Evolutionary conservation across 2,797 vertebrate genomes (phyloP).

Genomic region (Glossophaga mutica): DNA sequence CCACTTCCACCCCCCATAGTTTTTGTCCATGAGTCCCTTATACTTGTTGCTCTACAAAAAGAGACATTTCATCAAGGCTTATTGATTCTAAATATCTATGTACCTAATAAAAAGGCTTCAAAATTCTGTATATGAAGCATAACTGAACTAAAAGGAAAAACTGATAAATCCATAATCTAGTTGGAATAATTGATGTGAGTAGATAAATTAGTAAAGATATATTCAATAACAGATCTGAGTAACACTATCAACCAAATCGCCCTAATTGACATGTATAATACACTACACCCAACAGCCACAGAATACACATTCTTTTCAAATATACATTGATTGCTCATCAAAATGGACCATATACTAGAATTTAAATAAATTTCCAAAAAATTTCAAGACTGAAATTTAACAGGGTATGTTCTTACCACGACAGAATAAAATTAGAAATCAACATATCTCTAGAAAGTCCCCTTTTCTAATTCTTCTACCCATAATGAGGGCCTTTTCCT

Average conservation of each 20-base stretch:
- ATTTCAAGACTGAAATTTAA: not conserved
- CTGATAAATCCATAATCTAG: not conserved
- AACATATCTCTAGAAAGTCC: not conserved
- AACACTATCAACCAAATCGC: not conserved
- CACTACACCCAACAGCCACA: not conserved
- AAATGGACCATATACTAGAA: not conserved
- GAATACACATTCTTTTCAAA: not conserved
- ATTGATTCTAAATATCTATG: not conserved
- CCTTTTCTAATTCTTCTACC: not conserved
- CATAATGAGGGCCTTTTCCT: conserved; percentile 17
- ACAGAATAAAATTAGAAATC: conserved; percentile 43
- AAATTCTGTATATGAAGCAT: not conserved
- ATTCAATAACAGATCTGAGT: not conserved
- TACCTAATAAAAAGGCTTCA: not conserved
- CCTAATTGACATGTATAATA: not conserved
- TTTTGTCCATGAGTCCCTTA: too few relatives aligned
- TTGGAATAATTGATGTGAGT: not conserved
- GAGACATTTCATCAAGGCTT: not conserved
- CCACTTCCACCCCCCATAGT: too few relatives aligned
- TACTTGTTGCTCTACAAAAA: too few relatives aligned
- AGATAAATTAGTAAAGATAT: not conserved
- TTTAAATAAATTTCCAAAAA: not conserved
- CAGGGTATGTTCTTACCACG: not conserved
- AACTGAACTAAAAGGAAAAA: not conserved
- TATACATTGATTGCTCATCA: not conserved